Evolutionary conservation across 2,797 vertebrate species (phyloP).

Genomic region (Echeneis naucrates): DNA sequence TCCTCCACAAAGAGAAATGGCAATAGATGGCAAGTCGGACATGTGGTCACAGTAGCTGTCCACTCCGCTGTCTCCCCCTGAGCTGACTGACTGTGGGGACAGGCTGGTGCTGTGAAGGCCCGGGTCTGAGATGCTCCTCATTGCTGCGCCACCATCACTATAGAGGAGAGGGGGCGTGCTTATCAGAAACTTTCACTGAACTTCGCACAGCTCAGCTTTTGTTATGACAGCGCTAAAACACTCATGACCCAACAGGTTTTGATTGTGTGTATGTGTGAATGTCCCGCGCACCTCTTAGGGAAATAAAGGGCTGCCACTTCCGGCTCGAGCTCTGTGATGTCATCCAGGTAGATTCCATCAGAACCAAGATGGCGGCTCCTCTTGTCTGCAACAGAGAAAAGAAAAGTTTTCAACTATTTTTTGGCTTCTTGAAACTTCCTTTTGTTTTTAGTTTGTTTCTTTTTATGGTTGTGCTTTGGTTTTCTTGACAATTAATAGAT

Average conservation of each 20-base stretch:
- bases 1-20: slow-evolving; percentile 96
- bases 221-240: neutral
- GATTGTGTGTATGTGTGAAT: rapidly evolving
- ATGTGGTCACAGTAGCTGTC: slow-evolving; percentile 92
- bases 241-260: rapidly evolving
- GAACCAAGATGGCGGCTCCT: slow-evolving; percentile 94
- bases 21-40: slow-evolving; percentile 91
- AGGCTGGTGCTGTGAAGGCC: slow-evolving; percentile 85
- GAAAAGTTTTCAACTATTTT: neutral
- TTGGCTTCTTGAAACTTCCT: neutral
- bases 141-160: slow-evolving; percentile 80
- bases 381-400: slow-evolving; percentile 84
- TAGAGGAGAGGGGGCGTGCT: neutral
- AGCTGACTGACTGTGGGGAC: slow-evolving; percentile 92
- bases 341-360: slow-evolving; percentile 96
- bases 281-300: slow-evolving; percentile 90
- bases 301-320: slow-evolving; percentile 97
- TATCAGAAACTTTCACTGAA: neutral
- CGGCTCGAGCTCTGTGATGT: slow-evolving; percentile 95
- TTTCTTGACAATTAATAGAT: too few relatives aligned
- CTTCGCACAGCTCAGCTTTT: neutral
- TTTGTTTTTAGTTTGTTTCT: neutral
- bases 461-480: too few relatives aligned
- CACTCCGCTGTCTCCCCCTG: slow-evolving; percentile 93
- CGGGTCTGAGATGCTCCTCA: slow-evolving; percentile 77